A percentile compares a stretch with the other conserved stretches of the same genome.
Evolutionary conservation across 2,113 vertebrate species (phyloP).

Genomic region (Callionymus lyra): DNA sequence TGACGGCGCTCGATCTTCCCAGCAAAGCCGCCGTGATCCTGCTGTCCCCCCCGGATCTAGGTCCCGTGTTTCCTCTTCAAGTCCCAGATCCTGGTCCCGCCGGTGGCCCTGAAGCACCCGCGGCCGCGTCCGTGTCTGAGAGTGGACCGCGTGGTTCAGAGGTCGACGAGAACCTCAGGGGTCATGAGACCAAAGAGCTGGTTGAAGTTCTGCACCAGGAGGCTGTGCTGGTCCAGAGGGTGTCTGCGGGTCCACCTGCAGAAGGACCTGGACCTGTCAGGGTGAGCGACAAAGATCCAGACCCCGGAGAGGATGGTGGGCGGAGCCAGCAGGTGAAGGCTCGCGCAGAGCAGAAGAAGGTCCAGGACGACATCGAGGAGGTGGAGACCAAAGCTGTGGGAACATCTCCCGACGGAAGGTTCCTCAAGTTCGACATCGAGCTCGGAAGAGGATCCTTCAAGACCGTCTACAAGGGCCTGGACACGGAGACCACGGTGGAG

Average conservation of each 20-base stretch:
- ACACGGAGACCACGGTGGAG: conserved; percentile 96
- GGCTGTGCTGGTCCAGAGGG: no score
- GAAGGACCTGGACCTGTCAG: no score
- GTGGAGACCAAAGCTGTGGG: conserved; percentile 94
- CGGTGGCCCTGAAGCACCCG: neutral
- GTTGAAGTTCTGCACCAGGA: no score
- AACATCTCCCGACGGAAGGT: conserved; percentile 90
- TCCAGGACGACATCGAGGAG: conserved; percentile 85
- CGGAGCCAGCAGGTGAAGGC: conserved; percentile 47
- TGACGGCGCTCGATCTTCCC: conserved; percentile 87
- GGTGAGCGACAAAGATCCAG: conserved; percentile 31
- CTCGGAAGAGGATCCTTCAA: conserved; percentile 96
- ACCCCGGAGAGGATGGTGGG: conserved; percentile 18
- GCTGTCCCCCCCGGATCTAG: conserved; percentile 67
- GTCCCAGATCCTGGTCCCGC: conserved; percentile 12
- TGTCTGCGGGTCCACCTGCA: no score
- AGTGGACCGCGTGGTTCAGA: conserved; percentile 20
- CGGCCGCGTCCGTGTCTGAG: conserved; percentile 22
- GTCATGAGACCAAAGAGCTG: conserved; percentile 12
- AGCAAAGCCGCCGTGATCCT: conserved; percentile 71
- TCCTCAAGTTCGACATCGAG: conserved; percentile 97
- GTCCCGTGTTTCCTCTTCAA: conserved; percentile 12
- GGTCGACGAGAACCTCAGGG: conserved; percentile 8
- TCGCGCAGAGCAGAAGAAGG: conserved; percentile 71
- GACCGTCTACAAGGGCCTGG: conserved; percentile 95